Evolutionary conservation across 2,797 vertebrate genomes (phyloP), one percentile per base, ranked within the genome.

Genomic region (Zenarchopterus dispar): DNA sequence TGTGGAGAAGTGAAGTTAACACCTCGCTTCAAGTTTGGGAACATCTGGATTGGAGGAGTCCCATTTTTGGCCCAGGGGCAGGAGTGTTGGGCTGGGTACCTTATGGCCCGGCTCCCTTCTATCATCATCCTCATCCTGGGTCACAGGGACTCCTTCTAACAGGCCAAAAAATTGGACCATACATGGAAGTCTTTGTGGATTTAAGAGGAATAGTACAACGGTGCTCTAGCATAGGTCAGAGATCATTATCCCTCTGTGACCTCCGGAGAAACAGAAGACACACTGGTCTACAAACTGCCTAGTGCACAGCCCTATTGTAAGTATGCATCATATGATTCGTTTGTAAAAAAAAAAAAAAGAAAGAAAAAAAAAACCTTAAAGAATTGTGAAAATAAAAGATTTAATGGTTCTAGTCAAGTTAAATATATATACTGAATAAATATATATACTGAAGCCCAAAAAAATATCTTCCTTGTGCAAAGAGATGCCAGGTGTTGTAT

Each of bases 221-320:
- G 80, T 77, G 57, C 79, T 78, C 74, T 81, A 82, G 75, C 79
- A 78, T 81, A 88, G 83, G 47, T 88, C 80, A 82, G 69, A 87
- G 84, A 74, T 87, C 75, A 78, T 69, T 53, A 91, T 88, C 85
- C 91, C 93, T 94, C 92, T 92, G 94, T 94, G 94, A 96, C 94
- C 94, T 93, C 91, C 90, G 90, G 93, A 87, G 88, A 91, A 93
- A 88, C 92, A 92, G 90, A 88, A 75, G 74, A 85, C 45, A 55
- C 61, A 18, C 76, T 70, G 70, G 81, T 84, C 64, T 46, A 78
- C 33, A 74, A 79, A 75, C 75, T 87, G 75, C 73, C 88, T 81
- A 84, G 85, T 79, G 90, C 82, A 71, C 85, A 83, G 84, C 80
- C 65, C 81, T 74, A 79, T 87, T 92, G 93, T 94, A 75, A 94